Conservation (phyloP, 1,140 invertebrate genomes). For the Zaprionus africanus region DNA sequence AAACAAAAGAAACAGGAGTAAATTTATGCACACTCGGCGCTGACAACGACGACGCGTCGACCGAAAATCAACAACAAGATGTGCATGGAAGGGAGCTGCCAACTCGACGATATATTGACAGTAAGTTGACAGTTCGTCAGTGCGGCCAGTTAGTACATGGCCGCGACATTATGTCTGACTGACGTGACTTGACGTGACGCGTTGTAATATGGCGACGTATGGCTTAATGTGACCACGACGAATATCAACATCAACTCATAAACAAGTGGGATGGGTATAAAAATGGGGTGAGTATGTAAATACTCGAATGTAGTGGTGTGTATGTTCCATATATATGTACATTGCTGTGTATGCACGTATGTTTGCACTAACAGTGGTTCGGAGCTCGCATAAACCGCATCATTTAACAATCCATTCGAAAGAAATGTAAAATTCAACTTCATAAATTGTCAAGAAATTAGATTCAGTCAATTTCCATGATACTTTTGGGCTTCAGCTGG, state of each 20-base stretch:
- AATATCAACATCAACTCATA: constrained; percentile 71
- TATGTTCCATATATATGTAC: neutral
- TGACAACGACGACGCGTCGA: constrained; percentile 3
- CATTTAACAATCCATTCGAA: neutral
- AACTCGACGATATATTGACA: constrained; percentile 65
- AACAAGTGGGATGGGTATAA: constrained; percentile 13
- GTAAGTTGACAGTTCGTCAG: constrained; percentile 75
- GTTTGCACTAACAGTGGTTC: constrained; percentile 1
- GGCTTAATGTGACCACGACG: constrained; percentile 71
- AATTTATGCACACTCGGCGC: constrained; percentile 72
- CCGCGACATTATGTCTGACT: constrained; percentile 57
- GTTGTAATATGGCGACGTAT: constrained; percentile 65
- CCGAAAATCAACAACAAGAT: constrained; percentile 61
- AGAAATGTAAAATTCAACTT: neutral
- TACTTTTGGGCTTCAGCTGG: too few species aligned
- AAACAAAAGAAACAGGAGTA: constrained; percentile 70
- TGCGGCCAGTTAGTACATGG: constrained; percentile 50
- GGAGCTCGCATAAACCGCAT: neutral
- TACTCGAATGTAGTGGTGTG: neutral
- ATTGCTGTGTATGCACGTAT: neutral
- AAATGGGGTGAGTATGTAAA: constrained; percentile 3
- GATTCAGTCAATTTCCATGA: neutral
- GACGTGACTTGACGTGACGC: constrained; percentile 56
- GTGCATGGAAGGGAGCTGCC: constrained; percentile 8
- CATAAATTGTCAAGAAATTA: constrained; percentile 5